These are phyloP conservation scores for Cylloceria caligata DNA, from an alignment of 2,888 invertebrate genomes.

Conservation along the genomic window DNA sequence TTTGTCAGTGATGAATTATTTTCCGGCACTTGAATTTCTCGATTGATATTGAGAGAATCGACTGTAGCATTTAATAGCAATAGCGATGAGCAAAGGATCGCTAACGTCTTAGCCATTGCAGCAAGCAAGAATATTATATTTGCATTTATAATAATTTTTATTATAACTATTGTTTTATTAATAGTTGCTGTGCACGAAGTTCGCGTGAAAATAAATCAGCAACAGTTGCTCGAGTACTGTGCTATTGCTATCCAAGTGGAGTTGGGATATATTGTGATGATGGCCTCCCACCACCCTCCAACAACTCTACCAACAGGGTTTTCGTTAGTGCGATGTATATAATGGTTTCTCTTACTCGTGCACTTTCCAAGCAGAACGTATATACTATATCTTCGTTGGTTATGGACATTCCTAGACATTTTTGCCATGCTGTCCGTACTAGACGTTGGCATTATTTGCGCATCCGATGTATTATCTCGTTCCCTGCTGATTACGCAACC, in stretches of 20 bases:
- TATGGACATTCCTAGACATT: constrained; percentile 6
- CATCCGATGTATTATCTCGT: neutral
- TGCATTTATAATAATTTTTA: neutral
- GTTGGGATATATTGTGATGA: constrained; percentile 74
- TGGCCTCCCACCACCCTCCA: constrained; percentile 68
- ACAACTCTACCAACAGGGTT: constrained; percentile 30
- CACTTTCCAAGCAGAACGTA: constrained; percentile 25
- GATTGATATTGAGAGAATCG: constrained; percentile 8
- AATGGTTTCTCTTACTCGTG: neutral
- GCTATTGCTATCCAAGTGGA: constrained; percentile 68
- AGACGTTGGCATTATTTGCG: neutral
- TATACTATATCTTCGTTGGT: too few species aligned
- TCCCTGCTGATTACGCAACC: neutral
- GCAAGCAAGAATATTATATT: too few species aligned
- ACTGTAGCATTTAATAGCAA: neutral
- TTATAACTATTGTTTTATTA: neutral
- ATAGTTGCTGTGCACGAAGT: neutral
- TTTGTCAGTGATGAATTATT: neutral
- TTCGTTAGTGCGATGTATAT: constrained; percentile 39
- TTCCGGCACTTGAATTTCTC: neutral
- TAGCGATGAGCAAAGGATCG: constrained; percentile 8
- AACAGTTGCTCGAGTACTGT: constrained; percentile 70
- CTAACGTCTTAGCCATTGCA: constrained; percentile 31
- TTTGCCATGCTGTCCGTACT: neutral
- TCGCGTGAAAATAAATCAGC: constrained; percentile 39